Evolutionary conservation across 2,797 vertebrate species (phyloP).

Genomic region (Cygnus olor): DNA sequence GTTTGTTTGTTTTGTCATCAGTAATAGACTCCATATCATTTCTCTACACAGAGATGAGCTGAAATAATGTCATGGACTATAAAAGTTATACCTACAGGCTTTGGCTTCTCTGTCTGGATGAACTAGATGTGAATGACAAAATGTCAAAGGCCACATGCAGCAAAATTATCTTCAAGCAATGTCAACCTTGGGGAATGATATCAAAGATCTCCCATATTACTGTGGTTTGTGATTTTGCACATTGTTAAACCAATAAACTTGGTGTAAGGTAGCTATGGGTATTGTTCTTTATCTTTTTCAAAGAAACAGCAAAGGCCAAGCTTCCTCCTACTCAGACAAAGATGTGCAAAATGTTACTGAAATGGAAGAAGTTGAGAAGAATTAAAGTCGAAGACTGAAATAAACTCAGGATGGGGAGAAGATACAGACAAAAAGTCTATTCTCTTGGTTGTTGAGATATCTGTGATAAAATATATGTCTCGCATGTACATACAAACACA

Average conservation of each 20-base stretch:
- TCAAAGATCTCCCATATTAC: not conserved
- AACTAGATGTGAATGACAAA: constrained; percentile 24
- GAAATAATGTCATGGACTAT: constrained; percentile 35
- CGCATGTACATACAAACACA: too few species aligned
- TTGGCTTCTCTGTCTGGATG: not conserved
- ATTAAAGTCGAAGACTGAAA: not conserved
- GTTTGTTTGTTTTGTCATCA: not conserved
- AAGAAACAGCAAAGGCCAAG: not conserved
- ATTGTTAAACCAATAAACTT: not conserved
- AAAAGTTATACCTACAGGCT: constrained; percentile 3
- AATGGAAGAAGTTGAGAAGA: not conserved
- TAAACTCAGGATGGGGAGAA: not conserved
- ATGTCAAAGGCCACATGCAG: fast-evolving
- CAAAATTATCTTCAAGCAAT: not conserved
- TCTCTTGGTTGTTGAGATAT: not conserved
- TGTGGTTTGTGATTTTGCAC: not conserved
- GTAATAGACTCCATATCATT: not conserved
- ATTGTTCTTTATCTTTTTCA: not conserved
- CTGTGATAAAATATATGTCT: not conserved
- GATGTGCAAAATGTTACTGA: not conserved
- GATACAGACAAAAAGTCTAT: not conserved
- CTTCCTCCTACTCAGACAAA: not conserved
- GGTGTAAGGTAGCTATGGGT: not conserved
- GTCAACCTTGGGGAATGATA: not conserved
- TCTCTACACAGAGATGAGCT: not conserved